phyloP scores from a whole-genome alignment of 2,888 invertebrate genomes.

The Homarus gammarus region DNA sequence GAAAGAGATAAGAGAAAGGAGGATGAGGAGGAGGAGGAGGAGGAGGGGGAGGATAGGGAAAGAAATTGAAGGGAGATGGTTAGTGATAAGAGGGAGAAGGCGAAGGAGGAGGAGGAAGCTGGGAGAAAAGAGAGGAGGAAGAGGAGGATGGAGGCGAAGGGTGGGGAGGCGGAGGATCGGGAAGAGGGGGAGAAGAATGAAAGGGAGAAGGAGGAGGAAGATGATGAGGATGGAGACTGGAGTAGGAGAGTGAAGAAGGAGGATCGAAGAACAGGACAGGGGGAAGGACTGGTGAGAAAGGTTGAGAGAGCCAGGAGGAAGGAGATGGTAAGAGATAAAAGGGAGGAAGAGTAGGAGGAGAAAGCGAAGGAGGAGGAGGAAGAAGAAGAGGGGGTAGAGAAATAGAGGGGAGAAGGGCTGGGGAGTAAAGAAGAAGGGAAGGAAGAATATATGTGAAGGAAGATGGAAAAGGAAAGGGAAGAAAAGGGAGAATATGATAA shows the following conservation, averaged over 20 bases:
- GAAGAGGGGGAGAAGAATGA: background rate
- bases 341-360: slow-evolving; percentile 1
- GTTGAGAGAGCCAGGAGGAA: background rate
- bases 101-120: too few relatives aligned
- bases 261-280: background rate
- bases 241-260: background rate
- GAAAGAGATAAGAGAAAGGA: slow-evolving; percentile 36
- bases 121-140: too few relatives aligned
- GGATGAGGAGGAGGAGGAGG: slow-evolving; percentile 29
- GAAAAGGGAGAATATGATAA: background rate
- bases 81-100: background rate
- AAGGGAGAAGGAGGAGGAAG: too few relatives aligned
- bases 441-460: background rate
- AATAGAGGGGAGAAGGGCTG: background rate
- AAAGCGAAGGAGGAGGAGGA: background rate
- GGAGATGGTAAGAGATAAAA: slow-evolving; percentile 11
- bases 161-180: background rate
- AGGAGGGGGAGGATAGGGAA: slow-evolving; percentile 29
- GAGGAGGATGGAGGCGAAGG: too few relatives aligned
- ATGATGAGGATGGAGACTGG: too few relatives aligned
- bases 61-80: background rate
- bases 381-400: too few relatives aligned
- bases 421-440: too few relatives aligned
- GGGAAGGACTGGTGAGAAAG: too few relatives aligned
- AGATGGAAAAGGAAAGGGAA: background rate